phyloP scores from a whole-genome alignment of 2,113 vertebrate genomes.

The Fregata magnificens region DNA sequence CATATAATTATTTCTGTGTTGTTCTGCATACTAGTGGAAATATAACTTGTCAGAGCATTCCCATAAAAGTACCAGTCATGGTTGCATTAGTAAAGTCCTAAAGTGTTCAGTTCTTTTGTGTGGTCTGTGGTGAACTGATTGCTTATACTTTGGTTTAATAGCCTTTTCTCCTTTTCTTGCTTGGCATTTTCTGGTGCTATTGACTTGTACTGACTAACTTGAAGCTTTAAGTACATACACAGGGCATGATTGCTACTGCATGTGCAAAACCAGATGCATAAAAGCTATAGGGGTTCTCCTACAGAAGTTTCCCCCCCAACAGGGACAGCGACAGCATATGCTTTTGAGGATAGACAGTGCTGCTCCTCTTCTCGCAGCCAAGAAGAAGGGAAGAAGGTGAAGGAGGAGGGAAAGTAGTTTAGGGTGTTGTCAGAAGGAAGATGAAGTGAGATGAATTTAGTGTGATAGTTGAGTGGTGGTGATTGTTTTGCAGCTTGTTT shows the following conservation, averaged over 20 bases:
- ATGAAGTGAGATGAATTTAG: background rate
- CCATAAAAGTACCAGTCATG: background rate
- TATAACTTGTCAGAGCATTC: background rate
- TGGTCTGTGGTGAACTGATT: background rate
- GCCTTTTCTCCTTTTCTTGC: background rate
- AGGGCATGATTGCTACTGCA: background rate
- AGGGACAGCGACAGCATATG: background rate
- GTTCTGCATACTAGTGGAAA: background rate
- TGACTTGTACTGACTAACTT: background rate
- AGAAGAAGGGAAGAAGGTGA: background rate
- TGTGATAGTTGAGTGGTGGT: background rate
- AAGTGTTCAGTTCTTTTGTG: background rate
- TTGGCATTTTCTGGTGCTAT: background rate
- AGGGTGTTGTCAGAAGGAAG: background rate
- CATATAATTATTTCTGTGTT: background rate
- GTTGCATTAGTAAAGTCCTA: background rate
- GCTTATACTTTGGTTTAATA: background rate
- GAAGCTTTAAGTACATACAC: background rate
- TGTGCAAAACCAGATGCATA: background rate
- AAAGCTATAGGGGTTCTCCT: background rate
- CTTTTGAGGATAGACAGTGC: background rate
- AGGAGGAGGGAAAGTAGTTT: background rate
- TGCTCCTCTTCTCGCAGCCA: background rate
- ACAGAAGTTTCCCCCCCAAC: background rate
- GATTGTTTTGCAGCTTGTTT: background rate